Evolutionary conservation across 2,797 vertebrate genomes (phyloP).

Genomic region (Notamacropus eugenii): DNA sequence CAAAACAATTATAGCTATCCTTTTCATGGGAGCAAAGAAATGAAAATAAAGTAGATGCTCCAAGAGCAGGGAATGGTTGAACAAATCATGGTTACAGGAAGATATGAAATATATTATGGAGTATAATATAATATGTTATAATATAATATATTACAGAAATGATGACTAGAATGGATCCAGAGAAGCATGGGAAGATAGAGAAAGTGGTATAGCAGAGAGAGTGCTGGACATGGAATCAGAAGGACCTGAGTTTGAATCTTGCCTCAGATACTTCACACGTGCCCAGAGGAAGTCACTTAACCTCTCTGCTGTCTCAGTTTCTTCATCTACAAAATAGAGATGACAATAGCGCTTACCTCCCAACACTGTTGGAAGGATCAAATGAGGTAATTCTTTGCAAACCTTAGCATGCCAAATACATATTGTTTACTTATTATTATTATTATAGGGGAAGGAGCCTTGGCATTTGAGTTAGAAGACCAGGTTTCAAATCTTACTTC

Average conservation of each 20-base stretch:
- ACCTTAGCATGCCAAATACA: not conserved
- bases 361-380: not conserved
- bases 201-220: not conserved
- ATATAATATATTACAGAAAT: not conserved
- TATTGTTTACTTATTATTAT: not conserved
- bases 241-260: not conserved
- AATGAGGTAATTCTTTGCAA: not conserved
- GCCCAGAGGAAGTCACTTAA: not conserved
- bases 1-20: not conserved
- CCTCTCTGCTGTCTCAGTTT: not conserved
- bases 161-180: not conserved
- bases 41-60: not conserved
- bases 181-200: not conserved
- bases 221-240: not conserved
- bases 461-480: not conserved
- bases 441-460: not conserved
- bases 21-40: not conserved
- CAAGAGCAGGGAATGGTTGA: not conserved
- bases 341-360: not conserved
- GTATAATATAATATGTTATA: too few relatives aligned
- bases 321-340: not conserved
- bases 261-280: not conserved
- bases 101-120: not conserved
- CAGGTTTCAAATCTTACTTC: not conserved
- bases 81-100: not conserved